Evolutionary conservation across 2,888 invertebrate species (phyloP).

Genomic region (Ernsta delagoae): DNA sequence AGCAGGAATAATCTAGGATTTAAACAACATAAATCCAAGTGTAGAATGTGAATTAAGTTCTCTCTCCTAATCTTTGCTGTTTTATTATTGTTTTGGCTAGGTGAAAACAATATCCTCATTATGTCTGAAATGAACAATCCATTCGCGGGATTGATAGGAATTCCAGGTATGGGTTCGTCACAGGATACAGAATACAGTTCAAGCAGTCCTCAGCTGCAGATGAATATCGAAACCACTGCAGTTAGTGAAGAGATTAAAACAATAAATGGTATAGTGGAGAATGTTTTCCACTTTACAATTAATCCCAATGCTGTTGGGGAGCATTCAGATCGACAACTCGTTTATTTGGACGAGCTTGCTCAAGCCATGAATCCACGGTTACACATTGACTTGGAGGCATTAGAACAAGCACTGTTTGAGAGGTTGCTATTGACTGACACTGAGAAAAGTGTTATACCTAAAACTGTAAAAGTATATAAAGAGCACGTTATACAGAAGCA

Average conservation of each 20-base stretch:
- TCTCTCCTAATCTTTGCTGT: slow-evolving; percentile 37
- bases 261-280: slow-evolving; percentile 86
- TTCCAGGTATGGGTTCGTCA: slow-evolving; percentile 55
- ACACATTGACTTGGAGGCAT: slow-evolving; percentile 86
- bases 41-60: slow-evolving; percentile 43
- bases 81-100: slow-evolving; percentile 36
- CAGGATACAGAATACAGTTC: slow-evolving; percentile 53
- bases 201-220: slow-evolving; percentile 51
- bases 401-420: slow-evolving; percentile 93
- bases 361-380: slow-evolving; percentile 73
- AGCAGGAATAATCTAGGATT: slow-evolving; percentile 28
- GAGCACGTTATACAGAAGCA: slow-evolving; percentile 85
- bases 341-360: slow-evolving; percentile 88
- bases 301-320: slow-evolving; percentile 72
- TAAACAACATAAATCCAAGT: slow-evolving; percentile 17
- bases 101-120: slow-evolving; percentile 28
- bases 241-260: slow-evolving; percentile 56
- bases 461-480: slow-evolving; percentile 60
- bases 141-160: slow-evolving; percentile 71
- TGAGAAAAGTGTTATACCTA: slow-evolving; percentile 78
- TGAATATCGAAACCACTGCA: slow-evolving; percentile 51
- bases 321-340: slow-evolving; percentile 72
- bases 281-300: slow-evolving; percentile 90
- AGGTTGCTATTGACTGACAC: slow-evolving; percentile 87
- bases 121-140: slow-evolving; percentile 80